phyloP scores from a whole-genome alignment of 2,113 vertebrate species.

The Sander vitreus region DNA sequence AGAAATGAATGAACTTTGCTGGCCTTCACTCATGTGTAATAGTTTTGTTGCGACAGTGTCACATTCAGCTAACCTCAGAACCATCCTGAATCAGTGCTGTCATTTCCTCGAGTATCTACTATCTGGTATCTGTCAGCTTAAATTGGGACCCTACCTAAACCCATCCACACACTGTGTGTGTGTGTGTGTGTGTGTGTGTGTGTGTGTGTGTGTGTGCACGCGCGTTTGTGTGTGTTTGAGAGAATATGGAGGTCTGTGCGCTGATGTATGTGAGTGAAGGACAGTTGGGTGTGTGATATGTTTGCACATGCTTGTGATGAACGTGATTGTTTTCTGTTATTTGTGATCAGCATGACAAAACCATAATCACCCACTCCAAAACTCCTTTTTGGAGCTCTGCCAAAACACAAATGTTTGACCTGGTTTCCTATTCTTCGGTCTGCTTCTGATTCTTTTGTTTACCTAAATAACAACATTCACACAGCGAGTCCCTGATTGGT shows the following conservation, averaged over 20 bases:
- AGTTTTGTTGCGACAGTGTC: slow-evolving; percentile 53
- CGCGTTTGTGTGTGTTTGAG: neutral
- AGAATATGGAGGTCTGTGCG: neutral
- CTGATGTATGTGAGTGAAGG: slow-evolving; percentile 8
- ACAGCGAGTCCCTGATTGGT: slow-evolving; percentile 44
- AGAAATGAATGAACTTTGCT: slow-evolving; percentile 49
- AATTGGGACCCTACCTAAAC: slow-evolving; percentile 43
- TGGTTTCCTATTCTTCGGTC: slow-evolving; percentile 22
- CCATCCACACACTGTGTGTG: neutral
- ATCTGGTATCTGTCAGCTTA: slow-evolving; percentile 64
- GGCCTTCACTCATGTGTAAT: slow-evolving; percentile 40
- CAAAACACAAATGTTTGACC: slow-evolving; percentile 48
- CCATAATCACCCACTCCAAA: slow-evolving; percentile 1
- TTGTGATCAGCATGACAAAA: slow-evolving; percentile 17
- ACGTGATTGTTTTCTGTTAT: slow-evolving; percentile 39
- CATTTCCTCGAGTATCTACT: slow-evolving; percentile 51
- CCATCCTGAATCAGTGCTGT: slow-evolving; percentile 48
- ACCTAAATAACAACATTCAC: slow-evolving; percentile 50
- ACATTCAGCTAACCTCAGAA: slow-evolving; percentile 53
- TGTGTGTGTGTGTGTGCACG: neutral
- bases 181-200: slow-evolving; percentile 16
- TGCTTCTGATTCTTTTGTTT: slow-evolving; percentile 62
- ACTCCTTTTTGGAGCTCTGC: slow-evolving; percentile 31
- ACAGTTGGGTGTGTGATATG: slow-evolving; percentile 17
- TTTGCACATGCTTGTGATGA: neutral